phyloP scores from a whole-genome alignment of 2,113 vertebrate species.

The Ciconia stormi region DNA sequence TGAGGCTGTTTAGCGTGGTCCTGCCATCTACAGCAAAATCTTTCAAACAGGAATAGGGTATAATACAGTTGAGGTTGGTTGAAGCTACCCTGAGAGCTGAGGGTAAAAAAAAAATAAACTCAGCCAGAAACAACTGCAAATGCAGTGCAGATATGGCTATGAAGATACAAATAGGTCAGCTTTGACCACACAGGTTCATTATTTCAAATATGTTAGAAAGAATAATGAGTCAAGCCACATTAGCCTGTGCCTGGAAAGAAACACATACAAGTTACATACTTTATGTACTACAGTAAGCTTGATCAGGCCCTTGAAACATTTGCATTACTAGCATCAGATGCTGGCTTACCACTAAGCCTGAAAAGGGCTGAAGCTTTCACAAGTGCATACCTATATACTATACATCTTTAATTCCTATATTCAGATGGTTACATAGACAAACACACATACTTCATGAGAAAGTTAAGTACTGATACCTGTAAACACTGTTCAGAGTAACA shows the following conservation, averaged over 20 bases:
- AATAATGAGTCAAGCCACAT: not conserved
- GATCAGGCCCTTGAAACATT: not conserved
- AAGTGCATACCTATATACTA: not conserved
- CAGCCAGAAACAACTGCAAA: not conserved
- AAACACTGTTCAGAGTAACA: not conserved
- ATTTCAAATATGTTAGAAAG: not conserved
- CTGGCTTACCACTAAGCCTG: not conserved
- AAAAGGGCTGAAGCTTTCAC: not conserved
- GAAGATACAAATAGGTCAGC: not conserved
- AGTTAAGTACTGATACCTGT: not conserved
- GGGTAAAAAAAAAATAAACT: not conserved
- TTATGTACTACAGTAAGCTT: not conserved
- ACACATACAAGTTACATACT: not conserved
- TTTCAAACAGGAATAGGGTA: not conserved
- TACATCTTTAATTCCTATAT: fast-evolving
- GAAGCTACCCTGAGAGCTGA: not conserved
- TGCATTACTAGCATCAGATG: not conserved
- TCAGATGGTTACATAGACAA: not conserved
- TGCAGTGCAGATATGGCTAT: not conserved
- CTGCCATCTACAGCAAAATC: not conserved
- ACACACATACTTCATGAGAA: not conserved
- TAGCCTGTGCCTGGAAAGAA: not conserved
- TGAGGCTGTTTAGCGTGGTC: not conserved
- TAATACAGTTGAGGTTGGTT: not conserved
- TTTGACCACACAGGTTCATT: not conserved